Evolutionary conservation across 1,140 invertebrate species (phyloP).

Genomic region (Caenorhabditis remanei): DNA sequence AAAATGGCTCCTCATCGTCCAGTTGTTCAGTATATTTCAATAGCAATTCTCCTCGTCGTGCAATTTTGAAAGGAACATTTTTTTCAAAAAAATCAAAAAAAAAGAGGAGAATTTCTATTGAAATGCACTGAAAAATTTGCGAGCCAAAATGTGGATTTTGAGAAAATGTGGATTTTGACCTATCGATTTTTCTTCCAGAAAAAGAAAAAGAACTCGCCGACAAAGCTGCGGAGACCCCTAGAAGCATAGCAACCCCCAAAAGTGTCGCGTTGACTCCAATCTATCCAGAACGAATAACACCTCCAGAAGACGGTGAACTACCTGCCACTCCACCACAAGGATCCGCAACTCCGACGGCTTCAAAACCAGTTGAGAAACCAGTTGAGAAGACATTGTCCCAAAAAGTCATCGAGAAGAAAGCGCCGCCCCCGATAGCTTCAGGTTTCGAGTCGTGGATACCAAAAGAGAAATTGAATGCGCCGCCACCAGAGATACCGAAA

Average conservation of each 20-base stretch:
- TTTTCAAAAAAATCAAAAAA: no score
- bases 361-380: background rate
- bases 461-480: conserved; percentile 21
- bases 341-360: background rate
- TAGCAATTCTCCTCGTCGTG: no score
- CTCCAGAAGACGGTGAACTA: conserved; percentile 35
- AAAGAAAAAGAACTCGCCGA: conserved; percentile 17
- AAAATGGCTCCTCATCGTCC: no score
- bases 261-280: background rate
- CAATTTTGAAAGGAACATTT: no score
- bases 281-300: background rate
- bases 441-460: conserved; percentile 24
- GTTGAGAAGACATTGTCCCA: background rate
- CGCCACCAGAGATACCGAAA: conserved; percentile 6
- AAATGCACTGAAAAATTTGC: no score
- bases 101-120: no score
- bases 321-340: background rate
- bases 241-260: background rate
- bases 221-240: background rate
- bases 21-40: no score
- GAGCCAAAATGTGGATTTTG: no score
- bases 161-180: background rate
- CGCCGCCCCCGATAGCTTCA: background rate
- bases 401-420: conserved; percentile 13
- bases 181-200: background rate